Evolutionary conservation across 2,888 invertebrate species (phyloP), one percentile per base, ranked within the genome.

Genomic region (Celastrina argiolus): DNA sequence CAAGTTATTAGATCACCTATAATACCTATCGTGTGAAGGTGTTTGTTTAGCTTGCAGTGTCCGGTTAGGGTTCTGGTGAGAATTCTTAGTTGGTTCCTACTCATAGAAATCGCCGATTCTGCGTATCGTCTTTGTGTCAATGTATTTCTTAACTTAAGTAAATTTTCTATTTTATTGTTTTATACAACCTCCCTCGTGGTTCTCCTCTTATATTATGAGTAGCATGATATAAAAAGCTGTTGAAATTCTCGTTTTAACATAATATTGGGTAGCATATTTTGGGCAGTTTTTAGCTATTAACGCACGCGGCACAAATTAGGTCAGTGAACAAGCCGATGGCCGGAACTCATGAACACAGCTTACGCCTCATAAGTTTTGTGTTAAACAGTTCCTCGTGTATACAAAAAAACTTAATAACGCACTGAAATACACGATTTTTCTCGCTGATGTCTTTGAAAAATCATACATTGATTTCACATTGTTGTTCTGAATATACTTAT

Each of bases 291-390:
- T 10, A 26, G 51, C 51, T 12, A 59, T 59, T 59, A 16, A 61
- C 39, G 61, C 61, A 39, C 61, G 10, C 39, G 7, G 61, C 28
- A 36, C 61, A 16, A 61, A 36, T 22, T 39, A 39, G 61, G 61
- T 61, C 61, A 61, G 14, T 22, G 34, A 61, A 22, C 36, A 61
- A 61, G 39, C 61, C 56, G 34, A 18, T 61, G 22, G 61, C 39
- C 34, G 18, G 16, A 12, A 59, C 59, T 56, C 26, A 16, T 28
- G 28, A 36, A 36, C 39, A 39, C 59, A 4, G 34, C 59, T 61
- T 36, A 22, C 22, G 45, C 64, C 51, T 39, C 51, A 51, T 26
- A 51, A 51, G 51, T 41, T 41, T 63, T 41, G 22, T 12, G 41
- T 26, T n/a, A 42, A 63, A 41, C 5, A 63, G 22, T 41, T 26